These are phyloP conservation scores for Cassiopea andromeda DNA, from an alignment of 30 jellyfish, hydroid and myxozoan genomes.

Conservation along the genomic window DNA sequence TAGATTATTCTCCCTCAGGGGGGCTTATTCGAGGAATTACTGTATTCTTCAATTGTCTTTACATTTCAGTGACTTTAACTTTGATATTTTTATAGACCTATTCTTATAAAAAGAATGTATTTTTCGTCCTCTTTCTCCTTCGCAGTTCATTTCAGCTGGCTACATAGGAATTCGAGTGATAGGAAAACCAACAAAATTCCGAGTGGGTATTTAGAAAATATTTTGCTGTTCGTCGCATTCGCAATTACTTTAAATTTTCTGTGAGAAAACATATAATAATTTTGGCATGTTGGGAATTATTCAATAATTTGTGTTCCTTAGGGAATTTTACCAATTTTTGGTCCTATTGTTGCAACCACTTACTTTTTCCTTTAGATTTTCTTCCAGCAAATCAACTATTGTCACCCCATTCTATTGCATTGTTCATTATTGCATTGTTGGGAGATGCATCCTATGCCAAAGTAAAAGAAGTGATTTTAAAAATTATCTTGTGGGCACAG, in stretches of 20 bases:
- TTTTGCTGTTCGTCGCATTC: neutral
- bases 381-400: neutral
- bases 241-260: too few relatives aligned
- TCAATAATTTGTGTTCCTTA: neutral
- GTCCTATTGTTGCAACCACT: neutral
- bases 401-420: too few relatives aligned
- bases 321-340: neutral
- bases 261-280: neutral
- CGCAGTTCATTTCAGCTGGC: conserved; percentile 9
- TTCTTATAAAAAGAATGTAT: too few relatives aligned
- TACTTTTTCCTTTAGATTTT: neutral
- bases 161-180: neutral
- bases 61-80: too few relatives aligned
- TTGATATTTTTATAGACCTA: too few relatives aligned
- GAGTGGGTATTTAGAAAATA: neutral
- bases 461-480: too few relatives aligned
- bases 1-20: too few relatives aligned
- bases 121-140: neutral
- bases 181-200: neutral
- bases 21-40: too few relatives aligned
- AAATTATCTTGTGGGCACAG: too few relatives aligned
- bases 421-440: too few relatives aligned
- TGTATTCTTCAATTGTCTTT: too few relatives aligned
- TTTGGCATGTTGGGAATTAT: neutral
- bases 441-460: too few relatives aligned